Base-by-base conservation (phyloP, 2,113 vertebrate species). In the Mastomys coucha region DNA sequence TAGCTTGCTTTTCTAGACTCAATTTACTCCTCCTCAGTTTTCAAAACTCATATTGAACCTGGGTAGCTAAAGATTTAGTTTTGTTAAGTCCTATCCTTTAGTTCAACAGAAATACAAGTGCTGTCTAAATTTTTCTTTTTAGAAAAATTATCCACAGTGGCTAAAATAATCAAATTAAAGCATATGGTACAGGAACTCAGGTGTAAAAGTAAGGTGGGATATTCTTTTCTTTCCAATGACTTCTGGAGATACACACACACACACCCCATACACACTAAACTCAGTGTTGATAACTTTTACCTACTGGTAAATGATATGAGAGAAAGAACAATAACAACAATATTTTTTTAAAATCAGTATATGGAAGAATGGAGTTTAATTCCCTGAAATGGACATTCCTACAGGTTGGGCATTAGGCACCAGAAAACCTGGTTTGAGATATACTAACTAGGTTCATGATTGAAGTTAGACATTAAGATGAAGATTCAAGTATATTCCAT, bases 371-470 rank as follows among this genome's bases (percentile, higher is more conserved):
- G 6, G 80, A 36, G 9, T 49, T 49, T n/a, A 33, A 6, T 20
- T 65, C 19, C 65, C n/a, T 36, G 80, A 39, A 63, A 49, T 7
- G 36, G 16, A 16, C 28, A 65, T 5, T 51, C 9, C 31, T 36
- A 16, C 0, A 2, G 58, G 28, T 4, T 1, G n/a, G 28, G 42
- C 19, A 13, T 56, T 22, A 5, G 70, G 69, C 0, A 10, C 31
- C 26, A 33, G 49, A 28, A 28, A 88, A 26, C 24, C 10, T 17
- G 39, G 65, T 17, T 39, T 72, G 73, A 65, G 8, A 28, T n/a
- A 13, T 69, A 13, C 14, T 73, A 33, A 19, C 14, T 65, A 33
- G 53, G 51, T 39, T 33, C 26, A 24, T 58, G n/a, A 28, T 17
- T 22, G 19, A 84, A 76, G 92, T 7, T 4, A 2, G 39, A 63